phyloP scores from a whole-genome alignment of 37 sponge, comb jelly and placozoan genomes.

The Ianthella basta region DNA sequence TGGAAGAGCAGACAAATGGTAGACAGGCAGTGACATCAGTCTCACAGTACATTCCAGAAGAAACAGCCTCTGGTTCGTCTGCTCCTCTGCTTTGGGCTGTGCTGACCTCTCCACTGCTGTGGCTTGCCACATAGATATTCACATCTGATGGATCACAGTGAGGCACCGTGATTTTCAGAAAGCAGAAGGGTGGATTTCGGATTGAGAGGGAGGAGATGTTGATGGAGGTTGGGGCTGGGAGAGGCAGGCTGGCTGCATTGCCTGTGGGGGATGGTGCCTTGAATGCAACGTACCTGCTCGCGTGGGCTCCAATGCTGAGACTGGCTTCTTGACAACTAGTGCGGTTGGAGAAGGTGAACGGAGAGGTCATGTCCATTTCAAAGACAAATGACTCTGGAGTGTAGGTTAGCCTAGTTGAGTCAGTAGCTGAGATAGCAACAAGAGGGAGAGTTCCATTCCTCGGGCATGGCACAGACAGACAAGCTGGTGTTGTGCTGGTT shows the following conservation, averaged over 20 bases:
- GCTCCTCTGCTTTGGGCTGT: background rate
- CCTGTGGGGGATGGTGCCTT: background rate
- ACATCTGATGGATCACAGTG: background rate
- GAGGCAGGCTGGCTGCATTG: background rate
- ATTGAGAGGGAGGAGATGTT: background rate
- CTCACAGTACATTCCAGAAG: background rate
- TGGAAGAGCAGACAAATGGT: background rate
- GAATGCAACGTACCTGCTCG: background rate
- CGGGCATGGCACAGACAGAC: conserved; percentile 4
- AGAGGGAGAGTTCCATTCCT: background rate
- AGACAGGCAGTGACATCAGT: background rate
- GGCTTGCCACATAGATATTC: background rate
- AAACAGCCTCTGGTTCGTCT: background rate
- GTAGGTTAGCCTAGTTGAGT: background rate
- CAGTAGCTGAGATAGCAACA: background rate
- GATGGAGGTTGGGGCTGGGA: background rate
- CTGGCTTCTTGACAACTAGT: background rate
- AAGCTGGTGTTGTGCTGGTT: background rate
- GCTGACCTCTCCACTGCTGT: conserved; percentile 9
- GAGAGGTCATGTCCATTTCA: background rate
- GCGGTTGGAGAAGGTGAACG: background rate
- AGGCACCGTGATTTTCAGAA: background rate
- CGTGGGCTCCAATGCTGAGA: background rate
- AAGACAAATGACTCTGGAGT: background rate
- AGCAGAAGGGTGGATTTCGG: background rate